Percentiles rank a stretch among this genome's conserved stretches.
Evolutionary conservation across 2,888 invertebrate species (phyloP).

Genomic region (Sinotaia quadrata): DNA sequence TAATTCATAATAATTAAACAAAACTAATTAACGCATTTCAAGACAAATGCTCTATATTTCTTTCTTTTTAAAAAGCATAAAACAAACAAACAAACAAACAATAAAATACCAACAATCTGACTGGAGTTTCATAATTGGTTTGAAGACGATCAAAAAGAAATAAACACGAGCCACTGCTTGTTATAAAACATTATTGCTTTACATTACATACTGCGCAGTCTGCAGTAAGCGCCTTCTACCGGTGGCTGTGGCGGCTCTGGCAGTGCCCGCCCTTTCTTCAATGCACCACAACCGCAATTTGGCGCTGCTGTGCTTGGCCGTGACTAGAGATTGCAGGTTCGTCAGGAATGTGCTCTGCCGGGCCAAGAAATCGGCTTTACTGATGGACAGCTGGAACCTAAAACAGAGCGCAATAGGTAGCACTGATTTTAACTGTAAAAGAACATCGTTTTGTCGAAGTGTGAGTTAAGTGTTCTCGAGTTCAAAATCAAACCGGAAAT

Average conservation of each 20-base stretch:
- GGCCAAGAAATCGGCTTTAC: constrained; percentile 40
- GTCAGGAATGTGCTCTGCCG: constrained; percentile 44
- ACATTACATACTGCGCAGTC: constrained; percentile 40
- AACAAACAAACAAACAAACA: constrained; percentile 1
- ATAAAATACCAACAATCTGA: neutral
- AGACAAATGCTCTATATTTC: neutral
- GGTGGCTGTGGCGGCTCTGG: constrained; percentile 16
- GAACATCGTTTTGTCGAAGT: constrained; percentile 42
- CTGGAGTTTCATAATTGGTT: too few relatives aligned
- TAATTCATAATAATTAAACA: too few relatives aligned
- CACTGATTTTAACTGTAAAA: neutral
- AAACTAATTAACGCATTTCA: neutral
- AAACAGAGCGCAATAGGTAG: neutral
- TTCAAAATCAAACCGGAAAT: neutral
- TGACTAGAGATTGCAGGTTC: constrained; percentile 48
- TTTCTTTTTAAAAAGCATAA: neutral
- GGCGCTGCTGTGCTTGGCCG: constrained; percentile 39
- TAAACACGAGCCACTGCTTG: too few relatives aligned
- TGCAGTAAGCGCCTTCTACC: constrained; percentile 33
- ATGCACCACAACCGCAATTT: constrained; percentile 55
- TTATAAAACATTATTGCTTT: too few relatives aligned
- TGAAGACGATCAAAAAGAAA: too few relatives aligned
- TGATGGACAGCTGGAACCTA: constrained; percentile 25
- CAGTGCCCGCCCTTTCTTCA: constrained; percentile 34
- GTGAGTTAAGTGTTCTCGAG: neutral